These are phyloP conservation scores for Priocnemis perturbator DNA, from an alignment of 2,888 invertebrate genomes.

Conservation along the genomic window DNA sequence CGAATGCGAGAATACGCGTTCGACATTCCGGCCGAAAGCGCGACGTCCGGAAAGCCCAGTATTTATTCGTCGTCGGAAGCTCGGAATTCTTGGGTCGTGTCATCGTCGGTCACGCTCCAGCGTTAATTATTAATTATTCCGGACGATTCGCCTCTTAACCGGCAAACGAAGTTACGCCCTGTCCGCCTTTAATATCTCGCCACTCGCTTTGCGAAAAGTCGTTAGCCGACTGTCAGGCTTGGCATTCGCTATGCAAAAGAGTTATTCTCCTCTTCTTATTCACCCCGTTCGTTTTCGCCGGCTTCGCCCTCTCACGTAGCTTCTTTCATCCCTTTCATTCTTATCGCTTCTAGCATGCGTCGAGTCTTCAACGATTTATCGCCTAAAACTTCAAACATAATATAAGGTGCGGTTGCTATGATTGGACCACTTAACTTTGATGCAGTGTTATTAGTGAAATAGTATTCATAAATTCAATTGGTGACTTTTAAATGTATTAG, in stretches of 20 bases:
- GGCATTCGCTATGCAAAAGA: constrained; percentile 42
- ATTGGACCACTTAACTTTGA: no score
- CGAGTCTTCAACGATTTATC: no score
- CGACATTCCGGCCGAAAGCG: no score
- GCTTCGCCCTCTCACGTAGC: not conserved
- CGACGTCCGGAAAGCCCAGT: no score
- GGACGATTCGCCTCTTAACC: constrained; percentile 50
- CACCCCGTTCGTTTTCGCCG: constrained; percentile 9
- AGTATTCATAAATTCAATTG: no score
- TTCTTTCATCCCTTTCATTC: not conserved
- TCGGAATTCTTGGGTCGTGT: constrained; percentile 15
- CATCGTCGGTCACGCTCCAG: constrained; percentile 47
- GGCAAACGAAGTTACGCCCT: constrained; percentile 44
- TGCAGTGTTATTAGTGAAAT: no score
- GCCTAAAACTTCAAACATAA: no score
- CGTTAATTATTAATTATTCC: constrained; percentile 60
- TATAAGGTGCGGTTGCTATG: no score
- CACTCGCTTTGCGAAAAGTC: constrained; percentile 40
- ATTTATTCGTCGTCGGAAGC: no score
- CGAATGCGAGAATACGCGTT: no score
- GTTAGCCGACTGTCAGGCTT: constrained; percentile 35
- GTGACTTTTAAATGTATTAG: no score
- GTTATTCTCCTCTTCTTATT: constrained; percentile 22
- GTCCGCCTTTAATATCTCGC: constrained; percentile 25
- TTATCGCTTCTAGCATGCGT: not conserved